Evolutionary conservation across 2,888 invertebrate genomes (phyloP).

Genomic region (Elegia similella): DNA sequence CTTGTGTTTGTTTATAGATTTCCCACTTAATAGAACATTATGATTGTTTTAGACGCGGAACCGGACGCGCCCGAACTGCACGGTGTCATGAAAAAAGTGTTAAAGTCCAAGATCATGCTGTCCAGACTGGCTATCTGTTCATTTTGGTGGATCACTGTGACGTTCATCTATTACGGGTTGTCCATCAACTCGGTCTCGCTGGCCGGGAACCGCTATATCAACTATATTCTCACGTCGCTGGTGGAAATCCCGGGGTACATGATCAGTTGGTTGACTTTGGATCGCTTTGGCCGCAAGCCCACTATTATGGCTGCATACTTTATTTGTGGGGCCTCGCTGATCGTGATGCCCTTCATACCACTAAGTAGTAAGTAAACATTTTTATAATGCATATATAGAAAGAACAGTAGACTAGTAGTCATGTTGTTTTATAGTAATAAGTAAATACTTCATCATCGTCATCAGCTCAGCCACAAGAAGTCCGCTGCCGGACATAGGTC

Average conservation of each 20-base stretch:
- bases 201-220: slow-evolving; percentile 88
- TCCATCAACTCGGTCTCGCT: slow-evolving; percentile 89
- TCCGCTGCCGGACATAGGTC: no score
- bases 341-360: slow-evolving; percentile 82
- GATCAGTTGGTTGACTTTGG: slow-evolving; percentile 79
- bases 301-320: slow-evolving; percentile 82
- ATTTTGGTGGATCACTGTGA: slow-evolving; percentile 90
- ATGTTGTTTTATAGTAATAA: no score
- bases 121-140: slow-evolving; percentile 83
- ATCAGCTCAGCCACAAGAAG: no score
- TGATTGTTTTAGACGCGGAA: no score
- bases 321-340: slow-evolving; percentile 78
- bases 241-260: slow-evolving; percentile 85
- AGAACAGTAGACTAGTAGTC: no score
- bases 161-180: slow-evolving; percentile 90
- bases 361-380: slow-evolving; percentile 55
- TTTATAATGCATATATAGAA: neutral
- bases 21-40: no score
- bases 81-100: slow-evolving; percentile 52
- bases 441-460: no score
- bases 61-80: no score
- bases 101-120: slow-evolving; percentile 76
- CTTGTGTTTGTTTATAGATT: no score
- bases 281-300: slow-evolving; percentile 80
- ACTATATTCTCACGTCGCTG: slow-evolving; percentile 85